Evolutionary conservation across 2,888 invertebrate genomes (phyloP).

Genomic region (Patella depressa): DNA sequence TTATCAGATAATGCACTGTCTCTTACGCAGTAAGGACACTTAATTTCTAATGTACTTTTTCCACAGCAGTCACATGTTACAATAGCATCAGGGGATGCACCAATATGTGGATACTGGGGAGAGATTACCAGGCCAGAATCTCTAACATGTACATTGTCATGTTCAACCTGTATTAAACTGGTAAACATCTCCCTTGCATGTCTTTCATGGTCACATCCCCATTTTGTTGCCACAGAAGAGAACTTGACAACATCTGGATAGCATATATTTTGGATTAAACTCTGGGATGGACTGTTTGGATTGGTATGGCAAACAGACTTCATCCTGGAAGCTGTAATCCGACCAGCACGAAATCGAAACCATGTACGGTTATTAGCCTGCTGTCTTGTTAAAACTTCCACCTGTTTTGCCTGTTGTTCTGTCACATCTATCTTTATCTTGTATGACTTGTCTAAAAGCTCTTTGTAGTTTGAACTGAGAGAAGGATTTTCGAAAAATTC

Average conservation of each 20-base stretch:
- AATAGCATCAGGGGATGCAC: constrained; percentile 27
- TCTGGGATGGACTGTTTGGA: constrained; percentile 12
- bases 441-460: not conserved
- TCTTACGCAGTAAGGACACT: constrained; percentile 19
- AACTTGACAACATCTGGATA: not conserved
- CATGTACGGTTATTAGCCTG: constrained; percentile 26
- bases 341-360: constrained; percentile 30
- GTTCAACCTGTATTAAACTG: not conserved
- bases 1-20: constrained; percentile 2
- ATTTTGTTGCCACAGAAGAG: constrained; percentile 15
- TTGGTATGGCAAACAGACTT: constrained; percentile 8
- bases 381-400: constrained; percentile 24
- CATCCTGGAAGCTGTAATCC: constrained; percentile 29
- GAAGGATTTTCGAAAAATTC: not conserved
- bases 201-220: constrained; percentile 23
- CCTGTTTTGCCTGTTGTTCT: constrained; percentile 13
- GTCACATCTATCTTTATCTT: constrained; percentile 11
- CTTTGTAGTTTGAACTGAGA: not conserved
- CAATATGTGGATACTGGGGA: constrained; percentile 16
- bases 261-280: constrained; percentile 9
- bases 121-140: constrained; percentile 17
- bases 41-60: constrained; percentile 17
- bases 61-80: constrained; percentile 30
- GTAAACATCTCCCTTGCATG: constrained; percentile 9
- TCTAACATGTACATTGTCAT: constrained; percentile 18